Base-by-base conservation (phyloP, 1,140 invertebrate genomes). In the Metopolophium dirhodum region DNA sequence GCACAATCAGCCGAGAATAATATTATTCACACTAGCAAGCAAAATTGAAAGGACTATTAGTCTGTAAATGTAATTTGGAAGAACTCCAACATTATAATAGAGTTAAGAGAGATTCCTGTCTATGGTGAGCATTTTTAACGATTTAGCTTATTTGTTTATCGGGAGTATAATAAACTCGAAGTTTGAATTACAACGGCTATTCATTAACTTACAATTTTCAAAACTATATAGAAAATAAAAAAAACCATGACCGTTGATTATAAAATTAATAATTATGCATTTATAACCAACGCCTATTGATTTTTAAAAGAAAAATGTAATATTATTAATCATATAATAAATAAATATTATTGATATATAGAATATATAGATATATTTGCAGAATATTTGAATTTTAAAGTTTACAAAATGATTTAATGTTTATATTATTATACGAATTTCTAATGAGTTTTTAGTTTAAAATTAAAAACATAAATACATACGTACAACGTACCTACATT, bases 21-120 rank as follows among this genome's bases (percentile, higher is more conserved):
- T n/a, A 45, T 8, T 88, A 88, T 88, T 51, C 30, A 20, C 14
- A 51, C 86, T 20, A 0, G 41, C 86, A 7, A 51, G 30, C 14
- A 35, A 88, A 45, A 87, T 47, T 87, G 23, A 87, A 47, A 51
- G 30, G n/a, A 88, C 47, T 88, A n/a, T 51, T 35, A 51, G 47
- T 87, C 30, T 49, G 47, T 20, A 88, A n/a, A 88, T 49, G 86
- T n/a, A 54, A 89, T 54, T 89, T 89, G 49, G 49, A 37, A 23
- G 8, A 23, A 37, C 11, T 89, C 87, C 87, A 54, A 54, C 47
- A 35, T 54, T 22, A 41, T 49, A 49, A 87, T 87, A 87, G 1
- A 89, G 51, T 49, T n/a, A 88, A 35, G 47, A 35, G 14, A 37
- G 7, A 41, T 41, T 83, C n/a, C 7, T 83, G 35, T 37, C 4